phyloP scores from a whole-genome alignment of 2,888 invertebrate species.

The Vanessa cardui region DNA sequence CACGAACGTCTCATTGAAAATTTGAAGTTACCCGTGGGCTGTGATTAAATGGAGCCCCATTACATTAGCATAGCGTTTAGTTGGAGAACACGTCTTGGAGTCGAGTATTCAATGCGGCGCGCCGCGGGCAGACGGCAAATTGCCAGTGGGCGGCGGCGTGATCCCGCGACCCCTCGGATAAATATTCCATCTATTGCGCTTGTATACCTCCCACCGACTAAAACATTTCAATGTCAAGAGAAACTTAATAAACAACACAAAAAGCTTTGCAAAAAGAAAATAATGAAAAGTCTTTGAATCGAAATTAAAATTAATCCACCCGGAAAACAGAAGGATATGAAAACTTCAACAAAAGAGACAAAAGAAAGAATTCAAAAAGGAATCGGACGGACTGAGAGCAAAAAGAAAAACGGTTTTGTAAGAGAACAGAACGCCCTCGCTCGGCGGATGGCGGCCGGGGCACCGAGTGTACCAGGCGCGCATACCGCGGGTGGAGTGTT shows the following conservation, averaged over 20 bases:
- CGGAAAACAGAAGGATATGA: conserved; percentile 76
- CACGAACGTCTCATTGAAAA: conserved; percentile 75
- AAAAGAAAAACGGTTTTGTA: conserved; percentile 55
- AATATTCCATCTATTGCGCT: conserved; percentile 63
- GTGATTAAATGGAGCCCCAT: conserved; percentile 77
- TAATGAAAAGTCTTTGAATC: conserved; percentile 59
- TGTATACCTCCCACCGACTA: conserved; percentile 41
- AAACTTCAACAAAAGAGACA: conserved; percentile 70
- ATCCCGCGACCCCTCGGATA: conserved; percentile 75
- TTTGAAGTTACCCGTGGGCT: conserved; percentile 76
- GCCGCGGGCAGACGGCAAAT: conserved; percentile 70
- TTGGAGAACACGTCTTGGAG: conserved; percentile 67
- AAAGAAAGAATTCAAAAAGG: conserved; percentile 65
- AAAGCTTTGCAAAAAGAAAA: conserved; percentile 45
- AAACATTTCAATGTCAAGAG: conserved; percentile 43
- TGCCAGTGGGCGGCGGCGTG: conserved; percentile 75
- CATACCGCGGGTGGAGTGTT: conserved; percentile 65
- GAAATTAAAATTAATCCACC: conserved; percentile 76
- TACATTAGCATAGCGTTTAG: conserved; percentile 81
- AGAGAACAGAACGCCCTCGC: conserved; percentile 46
- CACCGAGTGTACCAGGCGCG: conserved; percentile 62
- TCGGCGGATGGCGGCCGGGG: conserved; percentile 46
- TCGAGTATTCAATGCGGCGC: conserved; percentile 53
- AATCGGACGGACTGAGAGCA: conserved; percentile 57
- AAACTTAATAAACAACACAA: conserved; percentile 42